Conservation (phyloP, 2,888 invertebrate species). For the Ennomos quercinarius region DNA sequence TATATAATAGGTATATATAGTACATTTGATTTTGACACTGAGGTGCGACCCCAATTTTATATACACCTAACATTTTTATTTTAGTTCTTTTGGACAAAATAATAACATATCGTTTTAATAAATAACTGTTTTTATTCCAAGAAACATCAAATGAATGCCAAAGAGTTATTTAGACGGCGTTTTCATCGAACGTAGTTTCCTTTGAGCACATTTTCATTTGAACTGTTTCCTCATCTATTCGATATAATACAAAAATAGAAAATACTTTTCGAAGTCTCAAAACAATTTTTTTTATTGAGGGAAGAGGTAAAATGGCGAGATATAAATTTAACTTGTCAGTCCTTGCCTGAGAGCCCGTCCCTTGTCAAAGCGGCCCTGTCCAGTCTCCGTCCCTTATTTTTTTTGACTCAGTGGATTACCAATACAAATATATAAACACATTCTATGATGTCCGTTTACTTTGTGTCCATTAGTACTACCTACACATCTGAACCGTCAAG, state of each 20-base stretch:
- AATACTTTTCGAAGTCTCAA: slow-evolving; percentile 9
- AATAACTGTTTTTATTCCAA: too few relatives aligned
- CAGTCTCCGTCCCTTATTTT: slow-evolving; percentile 55
- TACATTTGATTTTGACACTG: too few relatives aligned
- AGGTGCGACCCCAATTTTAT: too few relatives aligned
- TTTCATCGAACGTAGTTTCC: neutral
- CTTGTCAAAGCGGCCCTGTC: slow-evolving; percentile 57
- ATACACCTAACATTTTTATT: too few relatives aligned
- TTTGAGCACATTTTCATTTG: neutral
- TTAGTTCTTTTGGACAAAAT: too few relatives aligned
- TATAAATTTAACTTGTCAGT: slow-evolving; percentile 64
- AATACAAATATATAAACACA: slow-evolving; percentile 29
- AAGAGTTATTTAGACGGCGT: too few relatives aligned
- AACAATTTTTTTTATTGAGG: slow-evolving; percentile 34
- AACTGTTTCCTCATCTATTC: slow-evolving; percentile 7
- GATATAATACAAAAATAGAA: slow-evolving; percentile 13
- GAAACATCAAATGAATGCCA: too few relatives aligned
- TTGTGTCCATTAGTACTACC: slow-evolving; percentile 12
- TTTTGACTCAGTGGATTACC: slow-evolving; percentile 56
- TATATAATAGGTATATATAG: too few relatives aligned
- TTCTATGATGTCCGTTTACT: slow-evolving; percentile 17
- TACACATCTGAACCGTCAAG: neutral
- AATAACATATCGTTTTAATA: too few relatives aligned
- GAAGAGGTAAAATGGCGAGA: slow-evolving; percentile 46
- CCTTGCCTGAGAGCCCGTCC: slow-evolving; percentile 55